Evolutionary conservation across 92 coral and sea anemone species (phyloP), one percentile per base, ranked within the genome.

Genomic region (Bergia puertoricense): DNA sequence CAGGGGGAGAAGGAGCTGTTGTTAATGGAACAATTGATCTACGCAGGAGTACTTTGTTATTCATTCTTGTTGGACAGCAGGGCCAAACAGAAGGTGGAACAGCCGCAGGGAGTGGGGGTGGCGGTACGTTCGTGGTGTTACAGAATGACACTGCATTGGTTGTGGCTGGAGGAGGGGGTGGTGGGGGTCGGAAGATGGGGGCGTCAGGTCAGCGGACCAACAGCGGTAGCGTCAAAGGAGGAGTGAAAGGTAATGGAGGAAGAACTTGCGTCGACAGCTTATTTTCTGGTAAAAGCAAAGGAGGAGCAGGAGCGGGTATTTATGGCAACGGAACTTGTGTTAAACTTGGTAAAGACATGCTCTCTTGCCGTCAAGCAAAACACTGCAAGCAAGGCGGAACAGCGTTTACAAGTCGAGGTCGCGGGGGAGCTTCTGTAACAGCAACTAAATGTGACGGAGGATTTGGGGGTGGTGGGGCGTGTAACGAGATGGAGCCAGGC

Each of bases 401-500:
- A 51, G 44, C 79, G 22, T 42, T 76, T 45, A 20, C 14, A 76
- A 42, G 11, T 18, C 20, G 38, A 16, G 54, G 79, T 76, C 51
- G 79, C 2, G 79, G 79, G 36, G 79, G 79, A n/a, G 44, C 51
- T 16, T 43, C 79, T 76, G 48, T 76, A n/a, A 16, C 79, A 76
- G 5, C 79, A 20, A 20, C 69, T 40, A 76, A 18, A 20, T 76
- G 79, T 51, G 51, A 76, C 13, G 79, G 79, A n/a, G 79, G 79
- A 18, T 76, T 76, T 76, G 79, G 79, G 22, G 79, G 79, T 39
- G 79, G 54, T 42, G 79, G 79, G 11, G 79, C 79, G 2, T 76
- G 79, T 40, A 0, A 40, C 79, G 51, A 76, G 2, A 76, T 76
- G 50, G 46, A 18, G 10, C 79, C 79, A 14, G 79, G 79, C 10